Evolutionary conservation across 1,140 invertebrate genomes (phyloP).

Genomic region (Heliconius congener): DNA sequence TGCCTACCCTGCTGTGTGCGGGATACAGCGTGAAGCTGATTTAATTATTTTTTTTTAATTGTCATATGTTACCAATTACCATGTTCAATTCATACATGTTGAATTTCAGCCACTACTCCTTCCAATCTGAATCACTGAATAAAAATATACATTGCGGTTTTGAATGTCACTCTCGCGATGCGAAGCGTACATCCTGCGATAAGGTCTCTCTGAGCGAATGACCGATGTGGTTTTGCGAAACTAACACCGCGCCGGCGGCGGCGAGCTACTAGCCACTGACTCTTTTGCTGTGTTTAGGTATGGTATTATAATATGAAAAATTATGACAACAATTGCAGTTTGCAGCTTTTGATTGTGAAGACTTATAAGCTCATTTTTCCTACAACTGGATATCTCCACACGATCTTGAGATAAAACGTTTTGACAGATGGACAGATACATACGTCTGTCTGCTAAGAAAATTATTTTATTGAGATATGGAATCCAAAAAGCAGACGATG

Average conservation of each 20-base stretch:
- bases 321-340: background rate
- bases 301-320: background rate
- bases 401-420: no score
- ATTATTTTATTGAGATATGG: background rate
- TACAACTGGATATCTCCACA: no score
- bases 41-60: no score
- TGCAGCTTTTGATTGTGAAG: no score
- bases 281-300: background rate
- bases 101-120: background rate
- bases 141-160: slow-evolving; percentile 33
- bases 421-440: no score
- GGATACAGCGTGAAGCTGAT: no score
- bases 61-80: background rate
- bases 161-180: slow-evolving; percentile 36
- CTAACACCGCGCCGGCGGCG: slow-evolving; percentile 32
- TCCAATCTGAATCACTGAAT: slow-evolving; percentile 22
- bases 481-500: no score
- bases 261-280: background rate
- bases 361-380: no score
- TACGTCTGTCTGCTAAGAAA: no score
- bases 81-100: background rate
- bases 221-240: slow-evolving; percentile 51
- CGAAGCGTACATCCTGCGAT: slow-evolving; percentile 48
- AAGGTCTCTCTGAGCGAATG: slow-evolving; percentile 45
- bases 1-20: no score